Evolutionary conservation across 37 sponge, comb jelly and placozoan species (phyloP).

Genomic region (Ephydatia muelleri): DNA sequence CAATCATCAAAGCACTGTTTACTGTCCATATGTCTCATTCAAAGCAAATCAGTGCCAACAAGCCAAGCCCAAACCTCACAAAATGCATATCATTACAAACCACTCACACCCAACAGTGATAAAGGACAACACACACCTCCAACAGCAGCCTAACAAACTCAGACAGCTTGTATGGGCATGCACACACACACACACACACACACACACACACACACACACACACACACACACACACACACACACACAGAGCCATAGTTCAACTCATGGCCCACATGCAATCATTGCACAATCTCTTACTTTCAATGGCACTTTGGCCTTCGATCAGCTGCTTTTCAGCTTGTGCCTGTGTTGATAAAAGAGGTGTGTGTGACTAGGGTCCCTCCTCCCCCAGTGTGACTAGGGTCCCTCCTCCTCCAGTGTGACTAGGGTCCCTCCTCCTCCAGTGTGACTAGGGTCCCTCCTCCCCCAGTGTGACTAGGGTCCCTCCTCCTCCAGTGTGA

Average conservation of each 20-base stretch:
- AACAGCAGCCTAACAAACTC: not conserved
- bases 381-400: too few relatives aligned
- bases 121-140: not conserved
- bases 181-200: too few relatives aligned
- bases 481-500: too few relatives aligned
- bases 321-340: conserved; percentile 87
- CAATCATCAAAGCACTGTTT: not conserved
- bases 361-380: not conserved
- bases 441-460: too few relatives aligned
- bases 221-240: not conserved
- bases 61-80: not conserved
- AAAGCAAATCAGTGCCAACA: not conserved
- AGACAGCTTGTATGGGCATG: not conserved
- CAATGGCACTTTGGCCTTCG: conserved; percentile 92
- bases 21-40: not conserved
- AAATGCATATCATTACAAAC: not conserved
- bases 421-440: too few relatives aligned
- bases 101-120: not conserved
- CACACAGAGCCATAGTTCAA: not conserved
- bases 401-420: not conserved
- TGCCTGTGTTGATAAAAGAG: conserved; percentile 28
- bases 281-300: conserved; percentile 45
- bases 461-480: too few relatives aligned
- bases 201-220: too few relatives aligned
- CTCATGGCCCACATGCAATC: not conserved